These are phyloP conservation scores for Epizoanthus stellaris DNA, from an alignment of 92 coral and sea anemone genomes.

Conservation along the genomic window DNA sequence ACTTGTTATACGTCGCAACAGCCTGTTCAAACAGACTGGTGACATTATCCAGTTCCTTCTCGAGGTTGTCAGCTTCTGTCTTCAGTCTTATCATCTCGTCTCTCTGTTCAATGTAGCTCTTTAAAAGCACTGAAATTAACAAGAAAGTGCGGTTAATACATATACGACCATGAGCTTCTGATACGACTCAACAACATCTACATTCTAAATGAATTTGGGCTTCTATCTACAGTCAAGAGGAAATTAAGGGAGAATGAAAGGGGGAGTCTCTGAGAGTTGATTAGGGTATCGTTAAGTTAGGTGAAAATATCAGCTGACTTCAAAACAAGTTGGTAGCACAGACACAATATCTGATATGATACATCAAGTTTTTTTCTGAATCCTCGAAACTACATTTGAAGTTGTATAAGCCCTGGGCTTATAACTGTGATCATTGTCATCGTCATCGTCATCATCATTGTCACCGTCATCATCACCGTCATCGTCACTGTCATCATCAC, in stretches of 20 bases:
- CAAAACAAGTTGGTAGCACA: neutral
- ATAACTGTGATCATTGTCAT: neutral
- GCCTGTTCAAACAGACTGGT: conserved; percentile 68
- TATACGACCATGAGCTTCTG: too few species aligned
- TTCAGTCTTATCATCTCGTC: conserved; percentile 77
- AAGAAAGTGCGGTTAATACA: too few species aligned
- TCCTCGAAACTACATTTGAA: neutral
- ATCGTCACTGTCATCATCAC: neutral
- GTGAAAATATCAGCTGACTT: neutral
- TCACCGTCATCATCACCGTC: neutral
- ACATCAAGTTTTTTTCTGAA: neutral
- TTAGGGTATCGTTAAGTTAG: too few species aligned
- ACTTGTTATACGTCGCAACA: conserved; percentile 71
- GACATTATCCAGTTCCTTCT: conserved; percentile 69
- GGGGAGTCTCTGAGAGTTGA: too few species aligned
- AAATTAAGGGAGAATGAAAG: too few species aligned
- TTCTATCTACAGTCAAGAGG: too few species aligned
- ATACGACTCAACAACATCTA: too few species aligned
- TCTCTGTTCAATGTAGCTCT: conserved; percentile 74
- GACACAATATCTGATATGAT: neutral
- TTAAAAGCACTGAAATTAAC: conserved; percentile 69
- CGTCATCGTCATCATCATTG: neutral
- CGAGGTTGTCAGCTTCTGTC: conserved; percentile 66
- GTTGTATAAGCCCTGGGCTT: neutral
- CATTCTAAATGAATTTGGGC: too few species aligned